phyloP scores from a whole-genome alignment of 1,140 invertebrate genomes.

The Lepidurus packardi region DNA sequence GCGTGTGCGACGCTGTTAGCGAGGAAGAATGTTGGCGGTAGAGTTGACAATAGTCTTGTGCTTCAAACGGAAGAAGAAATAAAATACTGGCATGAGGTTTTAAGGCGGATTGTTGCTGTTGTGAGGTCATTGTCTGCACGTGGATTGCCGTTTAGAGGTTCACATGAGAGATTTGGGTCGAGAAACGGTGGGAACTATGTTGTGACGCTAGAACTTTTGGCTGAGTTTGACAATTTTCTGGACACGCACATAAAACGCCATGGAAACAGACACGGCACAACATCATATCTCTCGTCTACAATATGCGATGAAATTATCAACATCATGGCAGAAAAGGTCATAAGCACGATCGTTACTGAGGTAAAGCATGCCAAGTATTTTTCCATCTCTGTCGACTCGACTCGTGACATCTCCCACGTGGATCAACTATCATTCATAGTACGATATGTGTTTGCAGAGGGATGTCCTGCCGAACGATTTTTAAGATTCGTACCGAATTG shows the following conservation, averaged over 20 bases:
- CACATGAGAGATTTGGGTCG: constrained; percentile 40
- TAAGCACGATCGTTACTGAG: constrained; percentile 40
- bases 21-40: too few species aligned
- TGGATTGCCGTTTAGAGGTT: constrained; percentile 39
- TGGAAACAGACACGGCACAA: constrained; percentile 36
- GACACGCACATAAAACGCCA: constrained; percentile 37
- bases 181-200: not conserved
- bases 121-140: constrained; percentile 38
- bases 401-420: constrained; percentile 43
- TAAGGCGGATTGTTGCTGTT: constrained; percentile 30
- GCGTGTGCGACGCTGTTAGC: too few species aligned
- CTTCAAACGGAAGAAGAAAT: too few species aligned
- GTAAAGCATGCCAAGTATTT: constrained; percentile 44
- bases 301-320: constrained; percentile 44
- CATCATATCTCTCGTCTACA: constrained; percentile 41
- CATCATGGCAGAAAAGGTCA: constrained; percentile 39
- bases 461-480: constrained; percentile 27
- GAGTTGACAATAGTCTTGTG: too few species aligned
- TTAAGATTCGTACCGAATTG: constrained; percentile 24
- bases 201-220: constrained; percentile 40
- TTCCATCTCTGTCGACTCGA: constrained; percentile 44
- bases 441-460: constrained; percentile 29
- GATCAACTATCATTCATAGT: constrained; percentile 42
- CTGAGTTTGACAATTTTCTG: constrained; percentile 43
- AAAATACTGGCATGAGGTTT: constrained; percentile 37